Evolutionary conservation across 2,888 invertebrate species (phyloP).

Genomic region (Drosophila atroscutellata): DNA sequence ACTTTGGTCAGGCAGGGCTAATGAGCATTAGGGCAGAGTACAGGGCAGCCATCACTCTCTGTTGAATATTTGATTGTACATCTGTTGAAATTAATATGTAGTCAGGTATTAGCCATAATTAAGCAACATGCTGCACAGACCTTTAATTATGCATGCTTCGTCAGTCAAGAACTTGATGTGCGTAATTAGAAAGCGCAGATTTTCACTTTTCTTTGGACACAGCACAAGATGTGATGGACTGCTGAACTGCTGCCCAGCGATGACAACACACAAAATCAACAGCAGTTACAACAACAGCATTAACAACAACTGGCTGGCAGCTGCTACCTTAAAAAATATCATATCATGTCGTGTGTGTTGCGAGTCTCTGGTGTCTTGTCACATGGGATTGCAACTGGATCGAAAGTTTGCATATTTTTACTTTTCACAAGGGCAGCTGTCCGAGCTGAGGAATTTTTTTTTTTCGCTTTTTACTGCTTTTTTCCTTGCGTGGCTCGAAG

Average conservation of each 20-base stretch:
- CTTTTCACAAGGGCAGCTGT: constrained; percentile 69
- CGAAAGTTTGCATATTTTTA: constrained; percentile 69
- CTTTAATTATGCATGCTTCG: constrained; percentile 75
- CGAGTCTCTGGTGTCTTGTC: constrained; percentile 60
- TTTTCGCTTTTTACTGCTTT: neutral
- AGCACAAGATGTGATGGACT: constrained; percentile 1
- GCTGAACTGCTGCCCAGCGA: constrained; percentile 50
- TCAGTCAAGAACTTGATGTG: constrained; percentile 54
- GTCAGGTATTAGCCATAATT: constrained; percentile 72
- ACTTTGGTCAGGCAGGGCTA: neutral
- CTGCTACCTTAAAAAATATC: constrained; percentile 68
- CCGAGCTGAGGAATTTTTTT: constrained; percentile 44
- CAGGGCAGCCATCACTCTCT: neutral
- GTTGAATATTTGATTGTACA: neutral
- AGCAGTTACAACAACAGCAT: constrained; percentile 27
- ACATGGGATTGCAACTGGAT: constrained; percentile 72
- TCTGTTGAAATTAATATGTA: neutral
- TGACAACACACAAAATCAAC: constrained; percentile 72
- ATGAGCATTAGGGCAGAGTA: neutral
- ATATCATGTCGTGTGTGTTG: constrained; percentile 63
- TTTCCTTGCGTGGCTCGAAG: constrained; percentile 23
- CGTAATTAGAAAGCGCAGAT: constrained; percentile 74
- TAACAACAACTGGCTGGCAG: constrained; percentile 20
- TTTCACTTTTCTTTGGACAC: constrained; percentile 71
- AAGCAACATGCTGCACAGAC: constrained; percentile 52